Base-by-base conservation (phyloP, 2,797 vertebrate species). In the Synanceia verrucosa region DNA sequence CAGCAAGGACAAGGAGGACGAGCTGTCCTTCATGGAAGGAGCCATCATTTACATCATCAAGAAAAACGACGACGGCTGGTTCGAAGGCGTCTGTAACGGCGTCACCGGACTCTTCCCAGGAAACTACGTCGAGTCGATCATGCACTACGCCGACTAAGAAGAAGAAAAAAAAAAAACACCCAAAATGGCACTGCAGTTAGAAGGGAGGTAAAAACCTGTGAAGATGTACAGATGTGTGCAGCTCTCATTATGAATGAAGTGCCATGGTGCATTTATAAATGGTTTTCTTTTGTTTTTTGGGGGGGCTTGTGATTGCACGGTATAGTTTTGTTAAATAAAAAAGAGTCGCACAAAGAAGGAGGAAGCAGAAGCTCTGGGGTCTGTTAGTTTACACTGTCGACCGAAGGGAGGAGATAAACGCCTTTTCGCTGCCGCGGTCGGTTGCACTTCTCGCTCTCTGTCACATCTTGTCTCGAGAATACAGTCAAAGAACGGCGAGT, bases 1-100 rank as follows among this genome's bases (percentile, higher is more conserved):
- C 91, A 84, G 92, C 84, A 98, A 98, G 92, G 98, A 99, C 94
- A 99, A 99, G 88, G 97, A 99, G 5, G 98, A 99, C 2, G 98
- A 99, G 95, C 94, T 99, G 82, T 99, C 97, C 0, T 99, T 99
- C 81, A 97, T 98, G 95, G 98, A 99, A 85, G 98, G 98, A 59
- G 95, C 98, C 88, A 99, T 99, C 94, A 99, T 99, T 92, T 99
- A 99, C 67, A 97, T 99, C 70, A 99, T 99, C 91, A 99, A 99
- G 95, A 99, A 99, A 90, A 99, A 99, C 0, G 98, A 99, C 0
- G 98, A 99, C 0, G 98, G 98, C 90, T 99, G 98, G 98, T 99
- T 95, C 76, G 98, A 99, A 94, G 98, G 98, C 41, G 94, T 99
- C 92, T 95, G 94, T 92, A 98, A 98, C 62, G 96, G 96, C 83